Evolutionary conservation across 2,888 invertebrate species (phyloP).

Genomic region (Hartigia nigra): DNA sequence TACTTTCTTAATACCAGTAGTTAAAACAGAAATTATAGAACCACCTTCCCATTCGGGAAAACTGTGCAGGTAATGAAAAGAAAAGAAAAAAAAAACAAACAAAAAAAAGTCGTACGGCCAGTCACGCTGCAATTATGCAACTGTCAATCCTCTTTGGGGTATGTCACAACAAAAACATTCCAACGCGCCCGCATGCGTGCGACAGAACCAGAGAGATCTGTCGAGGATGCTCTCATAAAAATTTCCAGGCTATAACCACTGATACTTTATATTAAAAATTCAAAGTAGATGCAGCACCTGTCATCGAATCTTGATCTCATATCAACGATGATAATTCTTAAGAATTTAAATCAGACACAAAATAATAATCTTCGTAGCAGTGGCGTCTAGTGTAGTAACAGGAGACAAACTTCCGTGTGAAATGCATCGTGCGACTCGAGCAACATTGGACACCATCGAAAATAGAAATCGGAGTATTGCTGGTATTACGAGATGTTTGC

Average conservation of each 20-base stretch:
- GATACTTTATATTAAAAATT: background rate
- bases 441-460: background rate
- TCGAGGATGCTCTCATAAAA: background rate
- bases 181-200: constrained; percentile 1
- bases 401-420: background rate
- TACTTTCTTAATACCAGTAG: background rate
- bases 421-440: background rate
- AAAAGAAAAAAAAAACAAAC: background rate
- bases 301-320: background rate
- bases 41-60: background rate
- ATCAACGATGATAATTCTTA: background rate
- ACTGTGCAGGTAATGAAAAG: background rate
- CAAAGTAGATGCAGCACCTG: background rate
- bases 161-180: constrained; percentile 12
- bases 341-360: background rate
- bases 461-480: background rate
- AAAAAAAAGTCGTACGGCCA: background rate
- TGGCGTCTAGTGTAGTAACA: background rate
- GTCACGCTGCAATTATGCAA: constrained; percentile 5
- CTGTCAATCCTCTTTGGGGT: constrained; percentile 3
- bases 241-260: background rate
- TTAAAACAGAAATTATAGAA: background rate
- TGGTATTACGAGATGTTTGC: background rate
- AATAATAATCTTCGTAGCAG: background rate
- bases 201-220: background rate